Conservation (phyloP, 2,797 vertebrate genomes). For the Rhinogobio ventralis region DNA sequence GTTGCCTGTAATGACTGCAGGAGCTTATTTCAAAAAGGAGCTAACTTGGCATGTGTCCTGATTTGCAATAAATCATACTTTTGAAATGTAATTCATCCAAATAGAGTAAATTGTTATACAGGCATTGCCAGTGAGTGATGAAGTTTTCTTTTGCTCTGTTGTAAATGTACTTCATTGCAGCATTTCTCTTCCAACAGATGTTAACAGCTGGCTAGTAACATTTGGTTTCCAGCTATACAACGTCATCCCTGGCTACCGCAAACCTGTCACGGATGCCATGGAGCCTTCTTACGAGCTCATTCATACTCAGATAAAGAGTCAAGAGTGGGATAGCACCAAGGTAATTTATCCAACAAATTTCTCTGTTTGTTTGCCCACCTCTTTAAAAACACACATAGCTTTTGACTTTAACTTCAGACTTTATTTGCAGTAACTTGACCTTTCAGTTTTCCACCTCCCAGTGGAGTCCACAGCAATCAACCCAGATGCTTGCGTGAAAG, state of each 20-base stretch:
- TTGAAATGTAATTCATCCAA: conserved; percentile 31
- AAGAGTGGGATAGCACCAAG: conserved; percentile 99
- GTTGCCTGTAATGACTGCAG: conserved; percentile 51
- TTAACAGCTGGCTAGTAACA: conserved; percentile 98
- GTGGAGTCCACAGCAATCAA: conserved; percentile 70
- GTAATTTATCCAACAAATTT: conserved; percentile 25
- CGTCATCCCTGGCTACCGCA: conserved; percentile 95
- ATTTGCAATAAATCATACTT: conserved; percentile 56
- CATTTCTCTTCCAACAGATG: conserved; percentile 81
- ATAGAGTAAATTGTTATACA: conserved; percentile 19
- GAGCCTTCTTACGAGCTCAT: conserved; percentile 94
- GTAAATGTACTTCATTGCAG: conserved; percentile 12
- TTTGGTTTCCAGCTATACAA: conserved; percentile 99
- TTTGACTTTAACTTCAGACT: conserved; percentile 47
- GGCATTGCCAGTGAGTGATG: conserved; percentile 20
- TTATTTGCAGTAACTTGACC: conserved; percentile 47
- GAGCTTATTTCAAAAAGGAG: conserved; percentile 63
- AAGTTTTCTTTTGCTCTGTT: conserved; percentile 7
- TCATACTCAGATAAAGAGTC: conserved; percentile 95
- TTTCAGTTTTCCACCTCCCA: conserved; percentile 68
- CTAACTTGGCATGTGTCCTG: conserved; percentile 65
- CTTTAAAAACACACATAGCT: conserved; percentile 33
- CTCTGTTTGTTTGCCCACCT: not conserved
- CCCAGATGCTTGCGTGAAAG: conserved; percentile 68
- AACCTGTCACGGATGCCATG: conserved; percentile 88